Evolutionary conservation across 2,888 invertebrate species (phyloP), one percentile per base, ranked within the genome.

Genomic region (Dorcus parallelipipedus): DNA sequence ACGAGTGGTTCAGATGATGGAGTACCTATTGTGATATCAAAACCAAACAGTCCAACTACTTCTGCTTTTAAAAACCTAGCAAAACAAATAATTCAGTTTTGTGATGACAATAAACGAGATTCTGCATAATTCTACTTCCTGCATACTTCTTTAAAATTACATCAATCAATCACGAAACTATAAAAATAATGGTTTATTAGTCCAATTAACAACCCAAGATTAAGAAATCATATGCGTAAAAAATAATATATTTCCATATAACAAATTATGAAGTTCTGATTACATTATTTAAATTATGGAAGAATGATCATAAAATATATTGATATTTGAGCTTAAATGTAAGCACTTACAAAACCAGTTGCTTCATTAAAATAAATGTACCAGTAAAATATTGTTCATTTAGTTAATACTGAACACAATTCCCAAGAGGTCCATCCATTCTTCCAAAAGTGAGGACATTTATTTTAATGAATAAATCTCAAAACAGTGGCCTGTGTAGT

Each of bases 1-100:
- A 83, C 87, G 0, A 81, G 84, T 64, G 82, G 86, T 56, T 85
- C 87, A 58, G 93, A 93, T 73, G 81, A 79, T 52, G 93, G 93
- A 1, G 84, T 84, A 63, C 94, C 94, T 1, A 82, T 92, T 2
- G 87, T 91, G 54, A 79, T 92, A 50, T 81, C 86, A 1, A 75
- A 86, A 9, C 87, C 89, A 0, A 80, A 85, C 49, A 64, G 66
- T 64, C 48, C 49, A 20, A 63, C 69, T 48, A 62, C 69, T 41
- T 51, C 48, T 3, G 51, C 59, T 33, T 77, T 71, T 62, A 67
- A 64, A 60, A 67, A 56, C 54, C 60, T 76, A 51, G 73, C 73
- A 8, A 55, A 63, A 48, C 56, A 62, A 53, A 62, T 77, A 51
- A 60, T 68, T 3, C 48, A 66, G 5, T 74, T 73, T 67, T 61